Conservation (phyloP, 30 jellyfish, hydroid and myxozoan genomes). For the Aurelia sp. region DNA sequence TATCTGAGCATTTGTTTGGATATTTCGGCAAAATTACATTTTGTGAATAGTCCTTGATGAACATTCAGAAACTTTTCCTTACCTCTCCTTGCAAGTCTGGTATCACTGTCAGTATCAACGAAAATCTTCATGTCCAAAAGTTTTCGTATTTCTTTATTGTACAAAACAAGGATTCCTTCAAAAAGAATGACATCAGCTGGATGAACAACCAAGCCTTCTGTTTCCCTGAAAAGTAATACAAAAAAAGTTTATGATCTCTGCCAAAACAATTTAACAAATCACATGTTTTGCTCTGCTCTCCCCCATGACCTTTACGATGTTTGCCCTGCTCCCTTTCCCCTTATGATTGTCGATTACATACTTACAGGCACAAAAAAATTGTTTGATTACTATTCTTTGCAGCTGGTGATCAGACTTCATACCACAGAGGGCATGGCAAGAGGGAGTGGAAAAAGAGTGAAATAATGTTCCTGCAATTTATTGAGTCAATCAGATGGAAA, state of each 20-base stretch:
- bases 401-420: too few relatives aligned
- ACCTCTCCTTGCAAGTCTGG: constrained; percentile 97
- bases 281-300: neutral
- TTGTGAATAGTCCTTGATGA: too few relatives aligned
- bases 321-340: neutral
- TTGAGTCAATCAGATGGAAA: too few relatives aligned
- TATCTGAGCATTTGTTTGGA: too few relatives aligned
- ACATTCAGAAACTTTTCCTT: neutral
- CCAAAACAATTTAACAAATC: neutral
- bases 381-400: too few relatives aligned
- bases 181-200: constrained; percentile 96
- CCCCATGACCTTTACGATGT: neutral
- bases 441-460: too few relatives aligned
- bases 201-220: constrained; percentile 66
- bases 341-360: neutral
- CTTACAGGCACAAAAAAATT: neutral
- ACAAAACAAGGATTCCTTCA: constrained; percentile 94
- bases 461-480: too few relatives aligned
- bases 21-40: too few relatives aligned
- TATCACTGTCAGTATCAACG: constrained; percentile 97
- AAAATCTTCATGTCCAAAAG: constrained; percentile 87
- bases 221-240: constrained; percentile 37
- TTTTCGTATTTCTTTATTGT: constrained; percentile 79
- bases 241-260: neutral
- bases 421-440: too few relatives aligned